A percentile compares a stretch with the other conserved stretches of the same genome.
Conservation (phyloP, 2,888 invertebrate genomes). For the Baronia brevicornis region DNA sequence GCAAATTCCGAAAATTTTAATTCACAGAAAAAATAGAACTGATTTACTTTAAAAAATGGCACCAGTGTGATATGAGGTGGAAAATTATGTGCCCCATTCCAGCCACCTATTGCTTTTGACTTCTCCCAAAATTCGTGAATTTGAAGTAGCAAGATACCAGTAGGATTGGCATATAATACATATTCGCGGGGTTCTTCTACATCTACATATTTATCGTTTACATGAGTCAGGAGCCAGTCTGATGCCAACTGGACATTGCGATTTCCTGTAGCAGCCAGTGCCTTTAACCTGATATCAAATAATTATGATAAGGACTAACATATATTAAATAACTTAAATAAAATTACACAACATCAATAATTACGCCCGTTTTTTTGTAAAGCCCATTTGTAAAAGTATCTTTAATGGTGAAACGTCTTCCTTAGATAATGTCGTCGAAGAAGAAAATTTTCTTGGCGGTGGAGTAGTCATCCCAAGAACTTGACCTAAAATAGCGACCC, state of each 20-base stretch:
- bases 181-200: conserved; percentile 87
- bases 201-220: conserved; percentile 88
- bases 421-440: conserved; percentile 82
- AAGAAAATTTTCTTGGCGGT: conserved; percentile 85
- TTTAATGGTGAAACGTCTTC: conserved; percentile 86
- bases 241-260: conserved; percentile 91
- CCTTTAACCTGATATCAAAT: conserved; percentile 82
- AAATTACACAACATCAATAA: conserved; percentile 40
- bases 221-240: conserved; percentile 93
- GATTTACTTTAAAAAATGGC: conserved; percentile 87
- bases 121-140: conserved; percentile 86
- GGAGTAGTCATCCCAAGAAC: conserved; percentile 79
- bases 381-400: conserved; percentile 91
- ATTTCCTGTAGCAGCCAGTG: conserved; percentile 92
- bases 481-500: conserved; percentile 24
- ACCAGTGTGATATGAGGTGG: conserved; percentile 93
- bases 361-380: conserved; percentile 91
- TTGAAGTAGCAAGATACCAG: conserved; percentile 82
- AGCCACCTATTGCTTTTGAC: conserved; percentile 82
- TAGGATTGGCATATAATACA: conserved; percentile 90
- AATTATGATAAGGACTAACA: background rate
- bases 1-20: too few relatives aligned
- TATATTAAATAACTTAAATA: background rate
- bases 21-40: background rate
- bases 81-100: conserved; percentile 94